Base-by-base conservation (phyloP, 2,888 invertebrate species). In the Margaritifera margaritifera region DNA sequence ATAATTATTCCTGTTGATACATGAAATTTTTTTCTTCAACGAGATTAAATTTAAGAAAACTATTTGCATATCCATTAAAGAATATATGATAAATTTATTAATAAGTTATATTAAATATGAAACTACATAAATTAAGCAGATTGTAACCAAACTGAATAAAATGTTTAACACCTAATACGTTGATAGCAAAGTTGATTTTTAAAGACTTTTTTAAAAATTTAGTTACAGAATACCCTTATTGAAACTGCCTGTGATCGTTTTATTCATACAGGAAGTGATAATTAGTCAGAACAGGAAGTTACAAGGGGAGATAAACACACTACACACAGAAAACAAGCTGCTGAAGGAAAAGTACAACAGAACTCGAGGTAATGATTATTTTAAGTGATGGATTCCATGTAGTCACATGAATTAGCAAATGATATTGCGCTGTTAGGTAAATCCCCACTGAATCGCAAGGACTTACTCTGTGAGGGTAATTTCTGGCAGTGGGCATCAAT, bases 291-390 rank as follows among this genome's bases (percentile, higher is more conserved):
- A 84, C 72, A 74, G 85, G 55, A 87, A 86, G 65, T 68, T 87
- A 53, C 83, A 85, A 69, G 76, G 84, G 63, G 88, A 88, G 73
- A 83, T 84, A 60, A 78, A 82, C 20, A 82, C 81, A 22, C 75
- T 88, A 11, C 80, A 80, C 56, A 80, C 84, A 19, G 88, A 87
- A 66, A 87, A 86, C 77, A 87, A 84, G 71, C 74, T 85, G 53
- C 65, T 86, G 22, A 87, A 86, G 71, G 86, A 87, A 52, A 88
- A 86, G 69, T 80, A 83, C 72, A 86, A 84, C 77, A 77, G 84
- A 64, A 78, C 84, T 25, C 72, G 79, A 66, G 82, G 87, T 87
- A 74, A 18, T 8, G 19, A 42, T 42, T 53, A 70, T 53, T 20
- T 56, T n/a, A 2, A 0, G 18, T 56, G 24, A 56, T 56, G 24